Evolutionary conservation across 2,113 vertebrate genomes (phyloP).

Genomic region (Willisornis vidua): DNA sequence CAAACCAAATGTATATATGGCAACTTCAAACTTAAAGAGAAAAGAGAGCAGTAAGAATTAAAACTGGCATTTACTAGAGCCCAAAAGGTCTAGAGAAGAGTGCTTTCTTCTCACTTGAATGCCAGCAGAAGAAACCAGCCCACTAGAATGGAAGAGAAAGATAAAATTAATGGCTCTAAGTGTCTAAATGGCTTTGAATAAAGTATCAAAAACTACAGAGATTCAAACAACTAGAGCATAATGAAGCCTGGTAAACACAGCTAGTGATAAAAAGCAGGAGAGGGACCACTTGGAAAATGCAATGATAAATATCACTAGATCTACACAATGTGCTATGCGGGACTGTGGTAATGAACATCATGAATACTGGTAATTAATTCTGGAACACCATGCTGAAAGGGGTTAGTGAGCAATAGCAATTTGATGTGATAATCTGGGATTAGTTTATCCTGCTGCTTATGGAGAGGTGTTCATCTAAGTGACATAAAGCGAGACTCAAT

Average conservation of each 20-base stretch:
- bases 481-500: not conserved
- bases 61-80: not conserved
- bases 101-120: not conserved
- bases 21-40: not conserved
- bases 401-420: not conserved
- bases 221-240: not conserved
- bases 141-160: not conserved
- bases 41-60: not conserved
- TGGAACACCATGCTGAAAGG: not conserved
- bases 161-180: slow-evolving; percentile 5
- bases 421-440: slow-evolving; percentile 1
- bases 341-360: not conserved
- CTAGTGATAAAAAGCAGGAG: slow-evolving; percentile 27
- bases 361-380: slow-evolving; percentile 43
- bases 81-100: not conserved
- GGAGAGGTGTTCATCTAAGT: slow-evolving; percentile 23
- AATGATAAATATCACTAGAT: not conserved
- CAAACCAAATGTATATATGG: not conserved
- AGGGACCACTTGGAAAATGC: slow-evolving; percentile 27
- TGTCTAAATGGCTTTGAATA: slow-evolving; percentile 2
- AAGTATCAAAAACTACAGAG: slow-evolving; percentile 1
- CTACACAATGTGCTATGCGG: not conserved
- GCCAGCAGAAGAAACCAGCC: not conserved
- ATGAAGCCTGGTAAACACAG: not conserved
- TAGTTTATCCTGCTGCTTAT: slow-evolving; percentile 6